phyloP scores from a whole-genome alignment of 2,888 invertebrate genomes.

The Graphium colonna region DNA sequence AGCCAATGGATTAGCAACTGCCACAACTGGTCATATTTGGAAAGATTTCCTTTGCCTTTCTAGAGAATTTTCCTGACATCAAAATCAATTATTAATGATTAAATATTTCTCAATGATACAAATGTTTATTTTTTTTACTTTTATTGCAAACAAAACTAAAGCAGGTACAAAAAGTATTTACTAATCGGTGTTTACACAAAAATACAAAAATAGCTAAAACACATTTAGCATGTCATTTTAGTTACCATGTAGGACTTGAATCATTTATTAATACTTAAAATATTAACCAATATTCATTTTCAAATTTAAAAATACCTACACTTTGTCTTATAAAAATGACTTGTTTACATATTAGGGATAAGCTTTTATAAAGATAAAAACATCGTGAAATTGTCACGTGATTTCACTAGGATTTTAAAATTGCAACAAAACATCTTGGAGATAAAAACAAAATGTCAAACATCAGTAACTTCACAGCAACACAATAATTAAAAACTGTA shows the following conservation, averaged over 20 bases:
- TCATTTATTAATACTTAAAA: too few relatives aligned
- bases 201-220: slow-evolving; percentile 30
- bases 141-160: slow-evolving; percentile 68
- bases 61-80: too few relatives aligned
- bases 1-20: too few relatives aligned
- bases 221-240: slow-evolving; percentile 18
- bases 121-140: slow-evolving; percentile 27
- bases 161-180: slow-evolving; percentile 51
- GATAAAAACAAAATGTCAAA: slow-evolving; percentile 46
- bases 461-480: slow-evolving; percentile 56
- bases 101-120: not conserved
- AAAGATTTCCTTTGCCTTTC: too few relatives aligned
- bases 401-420: too few relatives aligned
- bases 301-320: not conserved
- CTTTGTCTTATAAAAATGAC: too few relatives aligned
- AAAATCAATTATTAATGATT: too few relatives aligned
- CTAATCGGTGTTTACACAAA: slow-evolving; percentile 36
- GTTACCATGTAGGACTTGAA: not conserved
- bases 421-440: too few relatives aligned
- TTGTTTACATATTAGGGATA: too few relatives aligned
- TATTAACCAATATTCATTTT: not conserved
- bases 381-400: too few relatives aligned
- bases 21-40: too few relatives aligned
- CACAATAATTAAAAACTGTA: slow-evolving; percentile 26
- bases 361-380: too few relatives aligned